These are phyloP conservation scores for Bombus vancouverensis DNA, from an alignment of 1,140 invertebrate genomes.

Conservation along the genomic window DNA sequence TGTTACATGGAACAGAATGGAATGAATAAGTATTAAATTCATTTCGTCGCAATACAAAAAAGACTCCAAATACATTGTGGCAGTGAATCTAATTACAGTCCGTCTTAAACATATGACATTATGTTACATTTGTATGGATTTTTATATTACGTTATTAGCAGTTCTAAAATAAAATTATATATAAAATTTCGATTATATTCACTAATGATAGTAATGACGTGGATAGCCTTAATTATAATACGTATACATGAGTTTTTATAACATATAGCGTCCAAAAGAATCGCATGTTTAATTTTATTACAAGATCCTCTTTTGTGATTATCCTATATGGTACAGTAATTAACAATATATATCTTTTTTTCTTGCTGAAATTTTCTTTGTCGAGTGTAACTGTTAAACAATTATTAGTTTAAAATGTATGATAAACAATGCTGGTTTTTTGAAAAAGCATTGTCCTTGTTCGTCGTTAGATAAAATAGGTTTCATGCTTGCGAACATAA, in stretches of 20 bases:
- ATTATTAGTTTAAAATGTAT: slow-evolving; percentile 55
- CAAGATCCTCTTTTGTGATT: background rate
- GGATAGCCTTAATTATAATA: slow-evolving; percentile 37
- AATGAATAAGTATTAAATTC: slow-evolving; percentile 66
- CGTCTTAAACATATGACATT: slow-evolving; percentile 1
- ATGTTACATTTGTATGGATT: background rate
- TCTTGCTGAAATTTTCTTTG: slow-evolving; percentile 55
- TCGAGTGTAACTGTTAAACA: slow-evolving; percentile 35
- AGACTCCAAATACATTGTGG: slow-evolving; percentile 52
- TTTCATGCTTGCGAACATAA: slow-evolving; percentile 28
- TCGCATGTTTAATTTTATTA: slow-evolving; percentile 16
- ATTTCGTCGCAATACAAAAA: slow-evolving; percentile 61
- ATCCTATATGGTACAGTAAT: slow-evolving; percentile 58
- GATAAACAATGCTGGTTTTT: slow-evolving; percentile 61
- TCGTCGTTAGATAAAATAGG: background rate
- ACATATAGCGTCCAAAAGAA: slow-evolving; percentile 4
- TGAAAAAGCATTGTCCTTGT: slow-evolving; percentile 16
- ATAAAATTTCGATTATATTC: slow-evolving; percentile 50
- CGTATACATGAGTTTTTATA: slow-evolving; percentile 38
- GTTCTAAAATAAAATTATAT: slow-evolving; percentile 34
- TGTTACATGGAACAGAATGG: slow-evolving; percentile 63
- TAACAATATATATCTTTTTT: slow-evolving; percentile 59
- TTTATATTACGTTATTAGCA: background rate
- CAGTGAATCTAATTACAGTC: slow-evolving; percentile 55
- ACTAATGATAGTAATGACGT: slow-evolving; percentile 12